Evolutionary conservation across 2,797 vertebrate species (phyloP), one percentile per base, ranked within the genome.

Genomic region (Meda fulgida): DNA sequence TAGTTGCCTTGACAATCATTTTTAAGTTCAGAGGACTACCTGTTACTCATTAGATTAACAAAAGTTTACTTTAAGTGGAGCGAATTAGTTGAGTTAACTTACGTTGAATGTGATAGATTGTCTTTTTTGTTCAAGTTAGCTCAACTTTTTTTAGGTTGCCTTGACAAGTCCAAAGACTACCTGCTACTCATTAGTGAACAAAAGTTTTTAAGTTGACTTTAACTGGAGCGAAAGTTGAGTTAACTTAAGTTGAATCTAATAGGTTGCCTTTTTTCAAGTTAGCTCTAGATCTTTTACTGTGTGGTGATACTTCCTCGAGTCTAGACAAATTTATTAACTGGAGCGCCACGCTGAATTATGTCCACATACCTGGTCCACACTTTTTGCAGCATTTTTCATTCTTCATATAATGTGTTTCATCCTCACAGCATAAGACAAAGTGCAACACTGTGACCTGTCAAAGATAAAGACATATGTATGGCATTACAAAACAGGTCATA

Each of bases 321-420:
- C 31, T 7, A 46, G 29, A 34, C 21, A 58, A 38, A 38, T 70
- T 1, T 26, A 26, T 26, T 55, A 31, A 21, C 26, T 31, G 3
- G 10, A 26, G 31, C 2, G 10, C 48, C 29, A 34, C n/a, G 46
- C 19, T 7, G 18, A 46, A 65, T 29, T 31, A 29, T 21, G 2
- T 48, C 77, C 3, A 75, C 55, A 0, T 88, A 95, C 95, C 95
- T 89, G 93, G 94, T 0, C 0, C 0, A 83, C 95, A 96, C 92
- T 7, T 92, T 0, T 66, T 51, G 78, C 95, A 96, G 89, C 94
- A 96, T 8, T 29, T 0, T 0, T 0, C 86, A 0, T 2, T 0
- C 0, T 21, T 0, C 0, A 0, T 0, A 46, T 93, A 93, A 1
- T 95, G 86, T 0, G 89, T 95, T 0, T 31, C 0, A 6, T 8